Conservation (phyloP, 2,888 invertebrate species). For the Cephus runcator region DNA sequence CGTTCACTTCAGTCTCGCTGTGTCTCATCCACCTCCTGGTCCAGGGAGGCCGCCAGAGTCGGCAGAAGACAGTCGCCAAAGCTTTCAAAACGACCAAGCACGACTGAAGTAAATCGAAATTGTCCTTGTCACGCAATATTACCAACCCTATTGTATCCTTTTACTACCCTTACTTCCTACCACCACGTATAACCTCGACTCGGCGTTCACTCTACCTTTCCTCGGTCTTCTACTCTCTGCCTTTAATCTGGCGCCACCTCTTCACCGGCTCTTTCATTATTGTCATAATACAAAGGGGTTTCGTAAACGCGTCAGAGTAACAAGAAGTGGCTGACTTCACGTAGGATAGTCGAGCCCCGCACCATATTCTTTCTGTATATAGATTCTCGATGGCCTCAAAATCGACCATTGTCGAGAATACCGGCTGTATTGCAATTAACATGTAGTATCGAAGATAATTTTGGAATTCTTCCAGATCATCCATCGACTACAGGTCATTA, state of each 20-base stretch:
- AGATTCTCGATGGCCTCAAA: not conserved
- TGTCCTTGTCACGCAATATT: too few species aligned
- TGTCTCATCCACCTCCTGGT: not conserved
- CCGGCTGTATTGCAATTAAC: not conserved
- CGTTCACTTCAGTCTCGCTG: not conserved
- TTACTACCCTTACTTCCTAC: not conserved
- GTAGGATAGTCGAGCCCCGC: not conserved
- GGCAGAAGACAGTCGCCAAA: not conserved
- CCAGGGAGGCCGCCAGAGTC: not conserved
- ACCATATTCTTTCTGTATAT: not conserved
- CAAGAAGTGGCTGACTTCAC: not conserved
- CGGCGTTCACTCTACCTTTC: too few species aligned
- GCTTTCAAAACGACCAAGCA: not conserved
- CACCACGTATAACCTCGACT: not conserved
- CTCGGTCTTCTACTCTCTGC: not conserved
- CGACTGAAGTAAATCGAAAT: not conserved
- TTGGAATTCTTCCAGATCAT: not conserved
- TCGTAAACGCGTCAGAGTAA: not conserved
- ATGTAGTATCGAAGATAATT: not conserved
- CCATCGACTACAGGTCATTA: not conserved
- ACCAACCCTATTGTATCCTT: not conserved
- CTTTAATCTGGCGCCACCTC: not conserved
- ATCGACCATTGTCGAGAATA: not conserved
- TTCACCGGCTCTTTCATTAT: not conserved
- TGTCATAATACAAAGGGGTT: not conserved